A percentile compares a stretch with the other conserved stretches of the same genome.
These are phyloP conservation scores for Coreius guichenoti DNA, from an alignment of 2,797 vertebrate species.

Conservation along the genomic window DNA sequence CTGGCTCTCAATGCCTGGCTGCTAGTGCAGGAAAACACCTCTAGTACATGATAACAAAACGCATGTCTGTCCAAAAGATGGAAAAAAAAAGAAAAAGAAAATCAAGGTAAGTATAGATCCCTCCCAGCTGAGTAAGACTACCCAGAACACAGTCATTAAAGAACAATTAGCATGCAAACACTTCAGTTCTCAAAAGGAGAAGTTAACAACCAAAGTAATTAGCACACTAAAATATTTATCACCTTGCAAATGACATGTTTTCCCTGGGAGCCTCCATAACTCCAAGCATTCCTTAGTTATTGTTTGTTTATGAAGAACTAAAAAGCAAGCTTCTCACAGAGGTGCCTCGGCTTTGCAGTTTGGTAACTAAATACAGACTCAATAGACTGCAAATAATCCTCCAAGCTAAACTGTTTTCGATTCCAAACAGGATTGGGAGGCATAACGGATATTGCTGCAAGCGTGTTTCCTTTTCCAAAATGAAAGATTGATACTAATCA, in stretches of 20 bases:
- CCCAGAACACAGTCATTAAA: conserved; percentile 53
- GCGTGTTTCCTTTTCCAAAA: conserved; percentile 22
- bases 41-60: conserved; percentile 24
- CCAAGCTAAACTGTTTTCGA: conserved; percentile 17
- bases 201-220: conserved; percentile 56
- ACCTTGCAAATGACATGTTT: conserved; percentile 52
- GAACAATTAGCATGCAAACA: conserved; percentile 57
- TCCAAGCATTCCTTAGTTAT: conserved; percentile 40
- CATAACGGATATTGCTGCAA: conserved; percentile 20
- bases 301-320: conserved; percentile 43
- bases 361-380: conserved; percentile 24
- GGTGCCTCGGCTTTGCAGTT: neutral
- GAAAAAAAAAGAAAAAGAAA: neutral
- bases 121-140: conserved; percentile 43
- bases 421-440: conserved; percentile 33
- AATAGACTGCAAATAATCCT: conserved; percentile 32
- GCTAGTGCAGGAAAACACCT: conserved; percentile 43
- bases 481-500: conserved; percentile 65
- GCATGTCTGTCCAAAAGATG: conserved; percentile 22
- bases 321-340: neutral
- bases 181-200: conserved; percentile 50
- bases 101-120: conserved; percentile 29
- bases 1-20: conserved; percentile 51
- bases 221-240: conserved; percentile 60
- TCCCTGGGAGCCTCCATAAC: conserved; percentile 46